Evolutionary conservation across 30 jellyfish, hydroid and myxozoan genomes (phyloP).

Genomic region (Chrysaora quinquecirrha): DNA sequence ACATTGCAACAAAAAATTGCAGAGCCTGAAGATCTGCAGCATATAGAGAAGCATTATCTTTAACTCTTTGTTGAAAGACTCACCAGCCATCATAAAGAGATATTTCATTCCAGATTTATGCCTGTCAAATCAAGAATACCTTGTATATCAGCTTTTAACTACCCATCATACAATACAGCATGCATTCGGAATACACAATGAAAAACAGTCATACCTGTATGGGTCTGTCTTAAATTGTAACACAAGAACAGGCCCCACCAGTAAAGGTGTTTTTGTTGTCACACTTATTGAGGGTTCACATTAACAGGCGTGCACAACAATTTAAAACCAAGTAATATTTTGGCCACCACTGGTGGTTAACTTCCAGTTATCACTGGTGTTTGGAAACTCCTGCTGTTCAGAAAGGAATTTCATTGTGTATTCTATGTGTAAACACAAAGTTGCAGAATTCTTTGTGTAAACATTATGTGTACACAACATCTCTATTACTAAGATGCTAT

Average conservation of each 20-base stretch:
- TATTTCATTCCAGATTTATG: not conserved
- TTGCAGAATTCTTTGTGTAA: too few species aligned
- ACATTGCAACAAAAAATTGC: not conserved
- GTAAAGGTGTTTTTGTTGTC: not conserved
- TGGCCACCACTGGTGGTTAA: too few species aligned
- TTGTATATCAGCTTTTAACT: not conserved
- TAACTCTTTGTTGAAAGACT: not conserved
- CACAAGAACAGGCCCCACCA: not conserved
- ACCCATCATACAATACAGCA: not conserved
- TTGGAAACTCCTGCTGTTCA: too few species aligned
- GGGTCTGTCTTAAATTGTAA: not conserved
- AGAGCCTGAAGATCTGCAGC: not conserved
- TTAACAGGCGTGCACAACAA: too few species aligned
- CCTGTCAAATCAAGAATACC: not conserved
- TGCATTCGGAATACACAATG: not conserved
- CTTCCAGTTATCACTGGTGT: too few species aligned
- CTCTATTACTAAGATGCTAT: too few species aligned
- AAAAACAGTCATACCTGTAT: not conserved
- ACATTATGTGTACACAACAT: too few species aligned
- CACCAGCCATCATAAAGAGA: too few species aligned
- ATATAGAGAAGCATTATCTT: not conserved
- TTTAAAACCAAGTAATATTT: too few species aligned
- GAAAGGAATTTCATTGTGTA: too few species aligned
- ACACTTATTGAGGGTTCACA: not conserved
- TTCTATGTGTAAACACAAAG: too few species aligned